A percentile compares a stretch with the other conserved stretches of the same genome.
Conservation (phyloP, 2,888 invertebrate species). For the Catocala nupta region DNA sequence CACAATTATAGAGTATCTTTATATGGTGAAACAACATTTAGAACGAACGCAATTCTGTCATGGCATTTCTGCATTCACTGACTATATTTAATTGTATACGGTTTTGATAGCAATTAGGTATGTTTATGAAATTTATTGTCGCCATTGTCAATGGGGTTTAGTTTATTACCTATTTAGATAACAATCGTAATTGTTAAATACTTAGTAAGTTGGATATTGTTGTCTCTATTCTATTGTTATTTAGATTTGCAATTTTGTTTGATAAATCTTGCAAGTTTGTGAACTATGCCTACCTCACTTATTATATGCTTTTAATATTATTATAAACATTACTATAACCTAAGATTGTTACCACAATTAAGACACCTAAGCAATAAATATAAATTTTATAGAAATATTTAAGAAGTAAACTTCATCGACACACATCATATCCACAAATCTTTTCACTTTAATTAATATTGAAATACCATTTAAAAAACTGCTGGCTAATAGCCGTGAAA, state of each 20-base stretch:
- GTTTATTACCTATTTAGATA: conserved; percentile 38
- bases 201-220: conserved; percentile 22
- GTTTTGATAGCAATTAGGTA: conserved; percentile 48
- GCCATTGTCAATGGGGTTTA: conserved; percentile 35
- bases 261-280: too few relatives aligned
- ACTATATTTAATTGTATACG: conserved; percentile 24
- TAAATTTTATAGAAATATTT: too few relatives aligned
- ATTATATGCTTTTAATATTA: too few relatives aligned
- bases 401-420: too few relatives aligned
- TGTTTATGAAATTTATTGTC: conserved; percentile 42
- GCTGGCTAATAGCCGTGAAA: too few relatives aligned
- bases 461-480: too few relatives aligned
- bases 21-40: conserved; percentile 45
- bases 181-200: conserved; percentile 46
- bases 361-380: too few relatives aligned
- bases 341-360: too few relatives aligned
- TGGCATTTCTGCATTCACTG: conserved; percentile 30
- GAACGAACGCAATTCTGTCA: conserved; percentile 29
- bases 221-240: conserved; percentile 25
- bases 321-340: too few relatives aligned
- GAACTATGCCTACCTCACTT: too few relatives aligned
- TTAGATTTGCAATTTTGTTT: conserved; percentile 4
- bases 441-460: too few relatives aligned
- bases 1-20: conserved; percentile 32
- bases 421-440: too few relatives aligned